Conservation (phyloP, 2,797 vertebrate species). For the Alfaro cultratus region DNA sequence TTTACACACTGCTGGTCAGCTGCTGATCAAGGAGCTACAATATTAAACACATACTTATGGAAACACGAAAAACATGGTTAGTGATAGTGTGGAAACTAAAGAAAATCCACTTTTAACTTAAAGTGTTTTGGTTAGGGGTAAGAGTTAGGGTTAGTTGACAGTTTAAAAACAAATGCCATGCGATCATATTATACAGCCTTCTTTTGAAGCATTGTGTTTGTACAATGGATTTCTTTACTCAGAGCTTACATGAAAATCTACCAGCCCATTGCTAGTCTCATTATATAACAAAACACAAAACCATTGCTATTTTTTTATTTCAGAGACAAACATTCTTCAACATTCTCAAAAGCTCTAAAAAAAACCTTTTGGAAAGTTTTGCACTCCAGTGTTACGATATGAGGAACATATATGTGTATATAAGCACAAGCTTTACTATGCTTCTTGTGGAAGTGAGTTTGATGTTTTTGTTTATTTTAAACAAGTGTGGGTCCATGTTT, state of each 20-base stretch:
- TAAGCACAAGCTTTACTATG: conserved; percentile 50
- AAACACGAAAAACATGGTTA: background rate
- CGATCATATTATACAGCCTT: background rate
- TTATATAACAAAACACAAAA: background rate
- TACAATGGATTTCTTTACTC: background rate
- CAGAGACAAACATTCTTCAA: background rate
- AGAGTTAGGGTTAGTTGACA: too few species aligned
- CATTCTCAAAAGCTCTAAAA: background rate
- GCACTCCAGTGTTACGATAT: conserved; percentile 14
- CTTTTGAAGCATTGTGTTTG: background rate
- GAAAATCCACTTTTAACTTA: background rate
- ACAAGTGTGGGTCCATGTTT: background rate
- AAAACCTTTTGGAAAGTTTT: conserved; percentile 3
- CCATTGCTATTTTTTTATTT: background rate
- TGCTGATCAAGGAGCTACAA: background rate
- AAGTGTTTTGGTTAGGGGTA: background rate
- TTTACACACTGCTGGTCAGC: background rate
- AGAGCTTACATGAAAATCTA: background rate
- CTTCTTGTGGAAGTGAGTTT: conserved; percentile 82
- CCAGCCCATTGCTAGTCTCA: background rate
- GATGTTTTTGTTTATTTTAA: conserved; percentile 49
- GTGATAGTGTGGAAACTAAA: background rate
- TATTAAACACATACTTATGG: background rate
- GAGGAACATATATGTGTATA: conserved; percentile 25
- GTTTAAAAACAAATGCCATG: background rate